These are phyloP conservation scores for Heliconius hortense DNA, from an alignment of 2,888 invertebrate species.

Conservation along the genomic window DNA sequence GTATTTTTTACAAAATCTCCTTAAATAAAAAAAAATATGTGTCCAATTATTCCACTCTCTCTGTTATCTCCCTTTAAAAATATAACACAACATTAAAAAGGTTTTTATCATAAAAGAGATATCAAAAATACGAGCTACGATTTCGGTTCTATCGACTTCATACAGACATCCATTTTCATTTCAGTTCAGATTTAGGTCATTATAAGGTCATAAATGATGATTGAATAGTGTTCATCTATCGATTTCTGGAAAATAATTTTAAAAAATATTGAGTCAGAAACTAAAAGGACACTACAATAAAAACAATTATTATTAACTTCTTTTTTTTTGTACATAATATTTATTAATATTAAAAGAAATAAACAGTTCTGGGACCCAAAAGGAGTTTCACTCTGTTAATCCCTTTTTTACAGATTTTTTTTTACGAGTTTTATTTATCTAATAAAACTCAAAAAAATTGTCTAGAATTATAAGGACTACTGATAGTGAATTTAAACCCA, in stretches of 20 bases:
- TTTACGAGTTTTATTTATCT: background rate
- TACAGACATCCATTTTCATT: conserved; percentile 9
- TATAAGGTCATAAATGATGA: conserved; percentile 13
- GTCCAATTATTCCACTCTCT: background rate
- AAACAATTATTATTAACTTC: too few relatives aligned
- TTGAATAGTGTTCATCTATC: background rate
- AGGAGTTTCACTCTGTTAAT: too few relatives aligned
- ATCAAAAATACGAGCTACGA: background rate
- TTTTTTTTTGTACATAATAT: too few relatives aligned
- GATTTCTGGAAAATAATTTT: background rate
- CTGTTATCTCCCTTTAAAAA: background rate
- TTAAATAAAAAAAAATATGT: background rate
- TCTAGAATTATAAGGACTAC: background rate
- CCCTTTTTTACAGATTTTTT: too few relatives aligned
- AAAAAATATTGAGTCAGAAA: too few relatives aligned
- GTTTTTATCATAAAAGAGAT: background rate
- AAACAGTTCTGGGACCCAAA: too few relatives aligned
- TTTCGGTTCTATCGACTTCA: conserved; percentile 7
- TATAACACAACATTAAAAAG: background rate
- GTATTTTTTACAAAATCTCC: background rate
- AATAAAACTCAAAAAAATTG: background rate
- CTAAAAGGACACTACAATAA: too few relatives aligned
- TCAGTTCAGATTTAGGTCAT: conserved; percentile 20
- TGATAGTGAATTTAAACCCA: background rate
- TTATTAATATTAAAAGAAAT: too few relatives aligned